Conservation (phyloP, 2,113 vertebrate genomes). For the Anguilla japonica region DNA sequence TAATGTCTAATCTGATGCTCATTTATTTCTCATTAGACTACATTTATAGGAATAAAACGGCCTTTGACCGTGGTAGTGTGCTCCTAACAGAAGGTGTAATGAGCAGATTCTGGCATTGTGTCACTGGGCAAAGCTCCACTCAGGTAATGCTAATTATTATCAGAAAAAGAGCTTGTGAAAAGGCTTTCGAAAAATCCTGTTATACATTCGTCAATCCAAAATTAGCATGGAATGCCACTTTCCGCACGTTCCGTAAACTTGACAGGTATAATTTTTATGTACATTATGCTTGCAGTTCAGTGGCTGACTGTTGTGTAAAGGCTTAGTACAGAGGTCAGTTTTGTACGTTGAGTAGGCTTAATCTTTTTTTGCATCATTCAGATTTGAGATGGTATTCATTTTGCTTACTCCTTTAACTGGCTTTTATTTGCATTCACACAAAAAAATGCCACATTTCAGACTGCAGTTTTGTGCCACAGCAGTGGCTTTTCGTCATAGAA, state of each 20-base stretch:
- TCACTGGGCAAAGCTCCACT: not conserved
- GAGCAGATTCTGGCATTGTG: constrained; percentile 28
- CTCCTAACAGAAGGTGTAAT: constrained; percentile 19
- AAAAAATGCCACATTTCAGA: not conserved
- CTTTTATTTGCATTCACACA: not conserved
- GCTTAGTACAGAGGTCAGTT: not conserved
- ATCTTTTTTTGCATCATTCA: not conserved
- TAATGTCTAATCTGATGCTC: constrained; percentile 28
- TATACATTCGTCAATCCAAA: not conserved
- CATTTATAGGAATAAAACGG: constrained; percentile 43
- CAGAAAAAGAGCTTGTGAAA: not conserved
- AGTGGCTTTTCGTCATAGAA: not conserved
- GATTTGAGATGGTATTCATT: not conserved
- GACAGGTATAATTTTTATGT: no score
- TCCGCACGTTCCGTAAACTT: not conserved
- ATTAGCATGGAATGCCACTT: not conserved
- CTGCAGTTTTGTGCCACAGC: not conserved
- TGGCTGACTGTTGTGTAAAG: not conserved
- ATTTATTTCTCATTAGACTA: constrained; percentile 39
- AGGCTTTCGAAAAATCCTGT: not conserved
- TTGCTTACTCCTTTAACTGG: not conserved
- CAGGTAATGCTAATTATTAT: not conserved
- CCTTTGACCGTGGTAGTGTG: constrained; percentile 36
- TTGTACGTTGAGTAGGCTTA: not conserved
- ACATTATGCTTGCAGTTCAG: not conserved